Conservation (phyloP, 1,140 invertebrate species). For the Zaprionus lachaisei region DNA sequence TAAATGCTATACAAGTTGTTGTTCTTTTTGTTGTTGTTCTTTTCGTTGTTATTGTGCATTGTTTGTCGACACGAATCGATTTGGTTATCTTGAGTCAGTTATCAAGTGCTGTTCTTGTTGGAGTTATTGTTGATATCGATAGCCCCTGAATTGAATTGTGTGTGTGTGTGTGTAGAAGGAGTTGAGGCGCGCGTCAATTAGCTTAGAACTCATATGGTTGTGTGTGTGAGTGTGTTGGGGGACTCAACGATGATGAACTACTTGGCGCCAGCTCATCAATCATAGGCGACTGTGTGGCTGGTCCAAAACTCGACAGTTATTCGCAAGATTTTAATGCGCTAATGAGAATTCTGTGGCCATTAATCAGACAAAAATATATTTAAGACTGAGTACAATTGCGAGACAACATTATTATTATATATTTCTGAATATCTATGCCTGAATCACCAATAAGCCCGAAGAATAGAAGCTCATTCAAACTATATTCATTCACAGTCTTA, state of each 20-base stretch:
- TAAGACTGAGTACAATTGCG: neutral
- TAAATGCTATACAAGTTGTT: constrained; percentile 35
- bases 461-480: neutral
- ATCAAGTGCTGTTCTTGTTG: constrained; percentile 43
- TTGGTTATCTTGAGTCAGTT: constrained; percentile 49
- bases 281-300: constrained; percentile 32
- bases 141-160: constrained; percentile 32
- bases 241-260: constrained; percentile 30
- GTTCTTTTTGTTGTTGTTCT: constrained; percentile 3
- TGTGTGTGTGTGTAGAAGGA: neutral
- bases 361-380: constrained; percentile 16
- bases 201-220: constrained; percentile 34
- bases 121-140: constrained; percentile 39
- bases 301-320: neutral
- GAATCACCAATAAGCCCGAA: neutral
- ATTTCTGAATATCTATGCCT: neutral
- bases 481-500: neutral
- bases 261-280: constrained; percentile 52
- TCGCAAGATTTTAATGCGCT: constrained; percentile 2
- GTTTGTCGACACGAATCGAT: constrained; percentile 45
- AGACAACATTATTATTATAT: neutral
- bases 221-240: neutral
- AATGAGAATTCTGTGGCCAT: constrained; percentile 7
- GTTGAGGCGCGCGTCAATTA: constrained; percentile 22
- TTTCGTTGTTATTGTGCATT: constrained; percentile 10